Evolutionary conservation across 2,797 vertebrate genomes (phyloP), one percentile per base, ranked within the genome.

Genomic region (Fundulus diaphanus): DNA sequence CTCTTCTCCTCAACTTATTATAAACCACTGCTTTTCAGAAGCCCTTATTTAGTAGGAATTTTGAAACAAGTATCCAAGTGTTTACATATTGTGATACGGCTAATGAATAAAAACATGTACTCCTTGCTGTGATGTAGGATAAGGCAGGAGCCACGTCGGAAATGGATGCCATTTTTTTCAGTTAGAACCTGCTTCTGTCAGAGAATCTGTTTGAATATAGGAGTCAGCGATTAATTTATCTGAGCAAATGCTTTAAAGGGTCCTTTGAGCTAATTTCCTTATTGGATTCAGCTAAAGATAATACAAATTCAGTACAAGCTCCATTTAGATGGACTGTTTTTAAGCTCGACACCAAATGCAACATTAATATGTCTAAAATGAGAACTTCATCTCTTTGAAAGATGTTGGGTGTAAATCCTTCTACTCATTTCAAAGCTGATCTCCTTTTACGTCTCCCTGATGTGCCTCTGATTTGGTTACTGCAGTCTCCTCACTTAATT

Each of bases 31-130:
- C 63, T 81, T 68, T 70, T 75, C 49, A 69, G 51, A 68, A 67
- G 40, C 51, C 66, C 76, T 65, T 75, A 79, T 84, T 81, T 70
- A 68, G 71, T 68, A 27, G 24, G 37, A 77, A 37, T 33, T 46
- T 54, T 61, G 54, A n/a, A 35, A 8, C 24, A 72, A 73, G 76
- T 24, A 57, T 27, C 37, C 7, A 5, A 70, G 61, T 74, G 69
- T 85, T 85, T 82, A 78, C 31, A 11, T 70, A 16, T 68, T 74
- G 73, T 54, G 65, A 73, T 78, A 70, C 74, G 71, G 56, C 70
- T 71, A 79, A 86, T 80, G 82, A 71, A 54, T 77, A 71, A 68
- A 75, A 80, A 74, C 44, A 82, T 68, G 76, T 78, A 52, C 66
- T 74, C 78, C 68, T 56, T 69, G 71, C 46, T 63, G 66, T 72